A percentile compares a stretch with the other conserved stretches of the same genome.
Evolutionary conservation across 2,888 invertebrate species (phyloP).

Genomic region (Eupithecia tripunctaria): DNA sequence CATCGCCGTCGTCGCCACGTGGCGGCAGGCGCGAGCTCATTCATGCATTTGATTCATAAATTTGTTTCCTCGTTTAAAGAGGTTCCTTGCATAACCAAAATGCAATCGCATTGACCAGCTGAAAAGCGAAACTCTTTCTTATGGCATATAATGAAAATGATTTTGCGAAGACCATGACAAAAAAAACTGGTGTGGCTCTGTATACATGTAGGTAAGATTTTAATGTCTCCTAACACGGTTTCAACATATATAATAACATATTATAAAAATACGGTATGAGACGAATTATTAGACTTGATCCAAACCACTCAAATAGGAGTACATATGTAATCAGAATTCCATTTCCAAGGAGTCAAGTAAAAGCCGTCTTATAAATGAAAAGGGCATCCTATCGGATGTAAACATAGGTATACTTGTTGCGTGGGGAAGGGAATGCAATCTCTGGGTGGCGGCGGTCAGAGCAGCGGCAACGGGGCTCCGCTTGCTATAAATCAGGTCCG

Average conservation of each 20-base stretch:
- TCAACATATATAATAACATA: neutral
- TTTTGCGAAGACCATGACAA: neutral
- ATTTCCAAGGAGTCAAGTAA: neutral
- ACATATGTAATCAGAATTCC: neutral
- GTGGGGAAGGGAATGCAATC: slow-evolving; percentile 57
- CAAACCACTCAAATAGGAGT: neutral
- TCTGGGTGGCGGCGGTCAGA: slow-evolving; percentile 54
- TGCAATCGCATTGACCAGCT: neutral
- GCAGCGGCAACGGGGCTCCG: slow-evolving; percentile 52
- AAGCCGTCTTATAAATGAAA: slow-evolving; percentile 2
- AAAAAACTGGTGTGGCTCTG: neutral
- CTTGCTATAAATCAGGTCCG: slow-evolving; percentile 76
- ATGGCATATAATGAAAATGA: neutral
- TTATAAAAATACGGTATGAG: neutral
- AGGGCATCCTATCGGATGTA: slow-evolving; percentile 21
- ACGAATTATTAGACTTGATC: neutral
- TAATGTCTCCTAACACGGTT: neutral
- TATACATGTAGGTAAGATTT: neutral
- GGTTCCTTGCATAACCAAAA: slow-evolving; percentile 43
- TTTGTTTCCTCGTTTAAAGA: slow-evolving; percentile 62
- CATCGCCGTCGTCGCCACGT: slow-evolving; percentile 78
- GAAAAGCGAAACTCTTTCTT: neutral
- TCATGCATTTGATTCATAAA: slow-evolving; percentile 83
- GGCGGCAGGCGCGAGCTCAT: slow-evolving; percentile 72
- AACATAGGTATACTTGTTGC: slow-evolving; percentile 54